Evolutionary conservation across 1,140 invertebrate genomes (phyloP), one percentile per base, ranked within the genome.

Genomic region (Aplysia californica): DNA sequence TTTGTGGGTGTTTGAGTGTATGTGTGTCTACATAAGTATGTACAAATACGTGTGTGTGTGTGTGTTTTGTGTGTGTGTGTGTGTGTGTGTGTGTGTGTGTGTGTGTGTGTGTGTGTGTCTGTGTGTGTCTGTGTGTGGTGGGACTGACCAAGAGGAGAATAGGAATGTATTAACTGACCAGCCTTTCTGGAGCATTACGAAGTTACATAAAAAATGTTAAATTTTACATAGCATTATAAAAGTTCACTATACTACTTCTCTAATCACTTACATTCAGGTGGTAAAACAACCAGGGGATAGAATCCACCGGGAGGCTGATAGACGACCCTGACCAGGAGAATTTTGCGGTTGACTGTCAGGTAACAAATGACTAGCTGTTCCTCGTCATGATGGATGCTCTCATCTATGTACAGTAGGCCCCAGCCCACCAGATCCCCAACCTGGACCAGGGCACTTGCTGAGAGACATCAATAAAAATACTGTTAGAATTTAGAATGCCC

Each of bases 331-430:
- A 84, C 82, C 61, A 87, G 61, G 3, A 80, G 78, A 23, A 88
- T 83, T 50, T 83, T 81, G 23, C 85, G 78, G 77, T 88, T 86
- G 35, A 88, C 85, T 18, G 85, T 86, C 29, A 88, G 80, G 77
- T 87, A 88, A 58, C 85, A 87, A 31, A 88, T 84, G 39, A 88
- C 82, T 10, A 88, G 78, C 50, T 85, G 83, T 64, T 88, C 85
- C 55, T 87, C 85, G 67, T 75, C 67, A 29, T 76, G 74, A 33
- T 79, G 70, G 4, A 79, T 4, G 4, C 39, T 67, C 10, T 83
- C 78, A 55, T 84, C 79, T 59, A 82, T 69, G 68, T 82, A 86
- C 39, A 85, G 70, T 58, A 86, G 36, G 23, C 85, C 85, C 85
- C 85, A 86, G 21, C 85, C 85, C 26, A 85, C 71, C n/a, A 76